phyloP scores from a whole-genome alignment of 2,797 vertebrate genomes.

The Anabacerthia variegaticeps region DNA sequence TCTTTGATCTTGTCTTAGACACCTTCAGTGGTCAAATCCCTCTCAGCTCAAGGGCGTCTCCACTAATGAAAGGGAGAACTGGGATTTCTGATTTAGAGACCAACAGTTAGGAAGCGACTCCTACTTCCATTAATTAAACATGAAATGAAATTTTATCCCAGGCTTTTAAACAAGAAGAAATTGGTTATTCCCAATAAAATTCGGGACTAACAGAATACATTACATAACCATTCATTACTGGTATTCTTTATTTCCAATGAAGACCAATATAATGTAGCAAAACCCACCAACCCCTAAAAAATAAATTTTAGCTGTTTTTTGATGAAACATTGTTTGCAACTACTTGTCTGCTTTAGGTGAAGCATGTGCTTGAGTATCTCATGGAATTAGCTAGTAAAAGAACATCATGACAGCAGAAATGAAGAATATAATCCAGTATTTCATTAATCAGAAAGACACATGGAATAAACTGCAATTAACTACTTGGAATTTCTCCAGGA shows the following conservation, averaged over 20 bases:
- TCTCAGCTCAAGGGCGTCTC: background rate
- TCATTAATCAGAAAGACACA: background rate
- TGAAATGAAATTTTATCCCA: background rate
- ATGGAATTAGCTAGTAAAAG: background rate
- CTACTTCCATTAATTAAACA: background rate
- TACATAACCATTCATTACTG: background rate
- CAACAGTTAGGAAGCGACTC: background rate
- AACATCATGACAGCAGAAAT: background rate
- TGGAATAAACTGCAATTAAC: background rate
- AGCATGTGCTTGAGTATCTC: background rate
- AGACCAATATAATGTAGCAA: background rate
- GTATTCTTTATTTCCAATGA: background rate
- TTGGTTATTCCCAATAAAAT: background rate
- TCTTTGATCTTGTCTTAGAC: background rate
- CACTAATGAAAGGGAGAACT: background rate
- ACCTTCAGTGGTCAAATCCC: background rate
- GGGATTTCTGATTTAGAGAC: background rate
- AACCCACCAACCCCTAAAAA: background rate
- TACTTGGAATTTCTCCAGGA: conserved; percentile 1
- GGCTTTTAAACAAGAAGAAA: background rate
- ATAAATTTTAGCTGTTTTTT: background rate
- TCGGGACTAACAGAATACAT: background rate
- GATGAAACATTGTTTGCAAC: background rate
- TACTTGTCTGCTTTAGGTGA: background rate
- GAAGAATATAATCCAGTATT: background rate